Base-by-base conservation (phyloP, 2,797 vertebrate species). In the Microctenopoma stevenorrisi region DNA sequence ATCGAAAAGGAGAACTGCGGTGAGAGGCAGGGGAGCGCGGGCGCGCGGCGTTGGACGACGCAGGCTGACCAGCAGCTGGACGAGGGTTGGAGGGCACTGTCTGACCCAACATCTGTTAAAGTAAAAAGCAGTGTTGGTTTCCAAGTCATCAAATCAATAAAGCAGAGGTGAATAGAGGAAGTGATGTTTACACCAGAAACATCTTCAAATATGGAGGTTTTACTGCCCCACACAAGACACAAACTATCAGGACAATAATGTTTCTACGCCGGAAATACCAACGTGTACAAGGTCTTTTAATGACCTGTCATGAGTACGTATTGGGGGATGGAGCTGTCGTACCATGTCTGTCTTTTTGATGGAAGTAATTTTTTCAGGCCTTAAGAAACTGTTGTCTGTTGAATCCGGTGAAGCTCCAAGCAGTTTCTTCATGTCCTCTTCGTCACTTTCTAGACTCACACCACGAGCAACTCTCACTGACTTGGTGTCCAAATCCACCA, bases 341-440 rank as follows among this genome's bases (percentile, higher is more conserved):
- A 89, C 91, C 83, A 90, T 84, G 55, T 77, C 46, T 14, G 64
- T 54, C 25, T 16, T 63, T 37, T 40, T 85, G 15, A 11, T 33
- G 2, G 81, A 60, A 1, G 59, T 43, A 3, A 46, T 4, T 22
- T 64, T 72, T 51, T 0, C 8, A 25, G 46, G 0, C 7, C 7
- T 18, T 16, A 59, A 30, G 40, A 85, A 69, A 16, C 70, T 88
- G 65, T 72, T 55, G 38, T 88, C 83, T 25, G 82, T 52, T 64
- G 92, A 84, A 15, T 91, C 92, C 33, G 81, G 4, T 0, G 86
- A 90, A 44, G 84, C 91, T 61, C 90, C 91, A 12, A 93, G 70
- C 59, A 94, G 16, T 46, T 68, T 88, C 66, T 51, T 91, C 85
- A 93, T 87, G 52, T 95, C 94, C 54, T 96, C 94, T 68, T 95